Evolutionary conservation across 2,888 invertebrate species (phyloP).

Genomic region (Parnassius glacialis): DNA sequence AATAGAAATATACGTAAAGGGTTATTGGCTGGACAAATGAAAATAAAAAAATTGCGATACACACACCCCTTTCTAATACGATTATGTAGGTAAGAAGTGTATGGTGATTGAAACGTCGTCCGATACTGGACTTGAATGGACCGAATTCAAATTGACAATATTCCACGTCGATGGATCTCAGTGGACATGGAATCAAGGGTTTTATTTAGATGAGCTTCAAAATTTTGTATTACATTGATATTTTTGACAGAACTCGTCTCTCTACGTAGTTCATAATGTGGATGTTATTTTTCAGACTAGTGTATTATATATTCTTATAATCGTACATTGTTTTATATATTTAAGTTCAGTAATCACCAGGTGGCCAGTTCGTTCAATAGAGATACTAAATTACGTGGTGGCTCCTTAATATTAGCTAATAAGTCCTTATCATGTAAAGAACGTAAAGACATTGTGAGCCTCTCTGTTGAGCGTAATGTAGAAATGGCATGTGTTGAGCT

Average conservation of each 20-base stretch:
- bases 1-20: too few relatives aligned
- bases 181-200: slow-evolving; percentile 49
- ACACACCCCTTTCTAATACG: slow-evolving; percentile 62
- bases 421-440: too few relatives aligned
- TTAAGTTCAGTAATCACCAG: too few relatives aligned
- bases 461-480: too few relatives aligned
- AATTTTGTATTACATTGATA: slow-evolving; percentile 48
- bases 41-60: slow-evolving; percentile 38
- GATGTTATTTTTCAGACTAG: neutral
- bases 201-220: slow-evolving; percentile 64
- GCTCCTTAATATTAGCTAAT: too few relatives aligned
- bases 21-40: slow-evolving; percentile 26
- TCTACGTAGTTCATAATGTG: neutral
- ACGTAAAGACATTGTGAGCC: too few relatives aligned
- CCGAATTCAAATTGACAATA: slow-evolving; percentile 73
- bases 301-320: too few relatives aligned
- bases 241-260: slow-evolving; percentile 33
- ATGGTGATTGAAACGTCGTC: slow-evolving; percentile 73
- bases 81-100: slow-evolving; percentile 58
- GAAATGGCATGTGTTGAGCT: too few relatives aligned
- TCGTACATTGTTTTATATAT: too few relatives aligned
- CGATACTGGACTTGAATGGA: slow-evolving; percentile 57
- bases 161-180: slow-evolving; percentile 50
- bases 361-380: too few relatives aligned
- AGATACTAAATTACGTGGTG: too few relatives aligned